Base-by-base conservation (phyloP, 2,888 invertebrate species). In the Platycnemis pennipes region DNA sequence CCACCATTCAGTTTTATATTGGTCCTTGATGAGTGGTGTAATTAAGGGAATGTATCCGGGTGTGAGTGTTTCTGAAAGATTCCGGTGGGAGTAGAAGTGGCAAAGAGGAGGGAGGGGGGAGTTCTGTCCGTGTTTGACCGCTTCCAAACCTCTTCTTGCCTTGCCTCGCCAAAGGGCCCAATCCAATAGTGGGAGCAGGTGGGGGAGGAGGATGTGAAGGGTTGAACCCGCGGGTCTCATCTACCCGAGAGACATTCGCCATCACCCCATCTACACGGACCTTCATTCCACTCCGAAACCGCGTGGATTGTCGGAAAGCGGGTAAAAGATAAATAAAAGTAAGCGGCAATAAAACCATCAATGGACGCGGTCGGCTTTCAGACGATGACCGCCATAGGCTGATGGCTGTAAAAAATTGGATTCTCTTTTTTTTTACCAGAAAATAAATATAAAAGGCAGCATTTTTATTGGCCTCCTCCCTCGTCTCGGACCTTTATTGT, bases 21-120 rank as follows among this genome's bases (percentile, higher is more conserved):
- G 11, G 31, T 37, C 37, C 37, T 31, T 77, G 77, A 77, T 37
- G 77, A 77, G 77, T 77, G 77, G 77, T 77, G 77, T 77, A 77
- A 77, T 77, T 77, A 77, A 77, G 77, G 77, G 77, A 77, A 77
- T n/a, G 77, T 37, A 77, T 77, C 77, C 77, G 77, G 31, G 77
- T 77, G 77, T 37, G 63, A 63, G 63, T 63, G 77, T 77, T 77
- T 37, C 13, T 37, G 37, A 26, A 37, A 77, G 77, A 37, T 37
- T n/a, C n/a, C n/a, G n/a, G 77, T 37, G 37, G 77, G 77, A 37
- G 77, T 31, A n/a, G 49, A 49, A 49, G 7, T 63, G 19, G 26
- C 26, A 26, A 37, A 37, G 77, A 11, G 1, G 37, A 37, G 77
- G 37, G 22, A n/a, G n/a, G n/a, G n/a, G n/a, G n/a, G n/a, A n/a